A percentile compares a stretch with the other conserved stretches of the same genome.
Evolutionary conservation across 2,797 vertebrate genomes (phyloP).

Genomic region (Anableps anableps): DNA sequence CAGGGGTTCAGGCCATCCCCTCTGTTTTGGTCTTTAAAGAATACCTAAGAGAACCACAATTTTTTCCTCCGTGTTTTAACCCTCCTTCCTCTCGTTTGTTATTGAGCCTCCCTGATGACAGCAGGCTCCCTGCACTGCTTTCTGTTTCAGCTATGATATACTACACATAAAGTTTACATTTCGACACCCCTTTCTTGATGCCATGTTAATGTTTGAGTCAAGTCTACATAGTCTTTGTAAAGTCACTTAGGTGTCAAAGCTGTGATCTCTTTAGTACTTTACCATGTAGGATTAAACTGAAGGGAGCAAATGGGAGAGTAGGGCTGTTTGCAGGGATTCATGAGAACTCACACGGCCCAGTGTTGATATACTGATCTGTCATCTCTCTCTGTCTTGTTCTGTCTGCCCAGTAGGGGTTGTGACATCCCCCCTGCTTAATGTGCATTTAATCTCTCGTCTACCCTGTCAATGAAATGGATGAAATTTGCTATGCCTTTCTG

Average conservation of each 20-base stretch:
- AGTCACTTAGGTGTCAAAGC: constrained; percentile 31
- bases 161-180: constrained; percentile 27
- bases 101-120: constrained; percentile 56
- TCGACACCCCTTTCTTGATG: constrained; percentile 14
- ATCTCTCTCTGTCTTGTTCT: constrained; percentile 57
- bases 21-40: constrained; percentile 50
- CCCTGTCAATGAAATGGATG: constrained; percentile 68
- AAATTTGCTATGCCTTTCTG: constrained; percentile 54
- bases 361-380: constrained; percentile 70
- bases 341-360: constrained; percentile 37
- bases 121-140: constrained; percentile 48
- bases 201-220: constrained; percentile 31
- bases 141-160: constrained; percentile 25
- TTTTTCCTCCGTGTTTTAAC: constrained; percentile 42
- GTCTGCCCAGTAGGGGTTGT: constrained; percentile 53
- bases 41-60: constrained; percentile 37
- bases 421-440: constrained; percentile 55
- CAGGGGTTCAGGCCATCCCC: constrained; percentile 36
- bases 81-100: constrained; percentile 67
- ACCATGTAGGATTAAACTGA: constrained; percentile 27
- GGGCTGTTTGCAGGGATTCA: constrained; percentile 42
- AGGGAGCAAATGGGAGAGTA: constrained; percentile 16
- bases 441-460: constrained; percentile 69
- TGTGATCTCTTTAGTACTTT: constrained; percentile 6
- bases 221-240: constrained; percentile 55